phyloP scores from a whole-genome alignment of 2,113 vertebrate species.

The Phaethon lepturus region DNA sequence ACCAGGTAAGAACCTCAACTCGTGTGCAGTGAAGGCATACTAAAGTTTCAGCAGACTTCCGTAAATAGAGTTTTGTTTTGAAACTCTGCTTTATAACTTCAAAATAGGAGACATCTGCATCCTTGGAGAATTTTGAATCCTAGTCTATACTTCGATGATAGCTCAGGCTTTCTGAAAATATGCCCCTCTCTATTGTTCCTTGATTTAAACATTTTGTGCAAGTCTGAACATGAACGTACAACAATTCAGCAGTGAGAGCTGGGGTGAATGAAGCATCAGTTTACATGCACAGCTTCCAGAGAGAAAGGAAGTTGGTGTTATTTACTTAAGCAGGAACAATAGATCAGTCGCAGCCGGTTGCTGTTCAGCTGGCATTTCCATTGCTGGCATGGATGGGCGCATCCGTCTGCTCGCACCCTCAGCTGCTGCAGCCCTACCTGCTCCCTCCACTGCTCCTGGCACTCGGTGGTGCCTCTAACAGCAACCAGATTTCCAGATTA shows the following conservation, averaged over 20 bases:
- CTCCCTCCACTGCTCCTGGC: constrained; percentile 2
- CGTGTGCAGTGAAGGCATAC: neutral
- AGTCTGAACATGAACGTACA: neutral
- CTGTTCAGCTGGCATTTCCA: neutral
- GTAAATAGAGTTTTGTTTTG: neutral
- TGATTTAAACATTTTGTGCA: neutral
- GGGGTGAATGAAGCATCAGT: neutral
- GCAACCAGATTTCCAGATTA: constrained; percentile 36
- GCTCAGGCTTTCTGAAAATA: neutral
- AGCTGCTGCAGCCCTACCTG: constrained; percentile 31
- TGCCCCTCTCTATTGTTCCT: neutral
- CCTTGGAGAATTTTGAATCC: neutral
- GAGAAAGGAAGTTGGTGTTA: neutral
- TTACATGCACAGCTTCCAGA: neutral
- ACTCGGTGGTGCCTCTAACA: neutral
- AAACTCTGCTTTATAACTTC: neutral
- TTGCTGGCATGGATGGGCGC: neutral
- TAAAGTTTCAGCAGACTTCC: neutral
- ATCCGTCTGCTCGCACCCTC: neutral
- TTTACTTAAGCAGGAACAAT: constrained; percentile 22
- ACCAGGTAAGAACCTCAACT: neutral
- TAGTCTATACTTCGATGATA: neutral
- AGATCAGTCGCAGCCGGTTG: neutral
- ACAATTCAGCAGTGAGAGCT: neutral
- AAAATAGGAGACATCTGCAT: neutral